Evolutionary conservation across 2,113 vertebrate species (phyloP).

Genomic region (Grammomys surdaster): DNA sequence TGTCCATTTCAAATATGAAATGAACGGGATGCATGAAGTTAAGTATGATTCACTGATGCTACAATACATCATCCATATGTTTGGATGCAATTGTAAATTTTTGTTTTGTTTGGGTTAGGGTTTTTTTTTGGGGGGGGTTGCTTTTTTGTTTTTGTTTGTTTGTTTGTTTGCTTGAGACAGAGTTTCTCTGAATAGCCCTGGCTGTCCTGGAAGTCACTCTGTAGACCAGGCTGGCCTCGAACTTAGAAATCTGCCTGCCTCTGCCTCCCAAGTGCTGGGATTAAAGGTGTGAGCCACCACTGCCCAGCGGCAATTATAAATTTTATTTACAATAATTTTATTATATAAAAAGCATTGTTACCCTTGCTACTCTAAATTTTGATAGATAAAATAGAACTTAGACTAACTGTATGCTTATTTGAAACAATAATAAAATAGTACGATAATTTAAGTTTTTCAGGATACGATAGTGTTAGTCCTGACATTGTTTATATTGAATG

Average conservation of each 20-base stretch:
- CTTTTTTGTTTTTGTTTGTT: too few species aligned
- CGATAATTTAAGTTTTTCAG: background rate
- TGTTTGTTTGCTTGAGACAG: too few species aligned
- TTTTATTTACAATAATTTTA: background rate
- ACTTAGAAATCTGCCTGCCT: too few species aligned
- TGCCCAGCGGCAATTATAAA: too few species aligned
- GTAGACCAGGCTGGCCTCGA: too few species aligned
- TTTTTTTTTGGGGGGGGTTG: too few species aligned
- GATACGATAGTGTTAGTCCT: background rate
- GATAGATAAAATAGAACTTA: background rate
- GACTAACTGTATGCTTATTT: constrained; percentile 6
- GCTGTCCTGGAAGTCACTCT: too few species aligned
- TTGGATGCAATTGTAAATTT: background rate
- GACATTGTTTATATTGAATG: rapidly evolving
- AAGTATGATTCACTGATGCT: constrained; percentile 24
- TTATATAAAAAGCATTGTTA: background rate
- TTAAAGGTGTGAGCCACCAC: too few species aligned
- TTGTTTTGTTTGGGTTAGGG: too few species aligned
- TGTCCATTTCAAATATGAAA: constrained; percentile 15
- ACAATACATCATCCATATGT: background rate
- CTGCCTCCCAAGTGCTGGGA: too few species aligned
- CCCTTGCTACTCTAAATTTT: background rate
- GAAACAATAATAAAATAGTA: background rate
- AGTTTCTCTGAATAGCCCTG: too few species aligned
- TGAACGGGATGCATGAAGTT: background rate